Evolutionary conservation across 2,113 vertebrate genomes (phyloP).

Genomic region (Hippocampus barbouri): DNA sequence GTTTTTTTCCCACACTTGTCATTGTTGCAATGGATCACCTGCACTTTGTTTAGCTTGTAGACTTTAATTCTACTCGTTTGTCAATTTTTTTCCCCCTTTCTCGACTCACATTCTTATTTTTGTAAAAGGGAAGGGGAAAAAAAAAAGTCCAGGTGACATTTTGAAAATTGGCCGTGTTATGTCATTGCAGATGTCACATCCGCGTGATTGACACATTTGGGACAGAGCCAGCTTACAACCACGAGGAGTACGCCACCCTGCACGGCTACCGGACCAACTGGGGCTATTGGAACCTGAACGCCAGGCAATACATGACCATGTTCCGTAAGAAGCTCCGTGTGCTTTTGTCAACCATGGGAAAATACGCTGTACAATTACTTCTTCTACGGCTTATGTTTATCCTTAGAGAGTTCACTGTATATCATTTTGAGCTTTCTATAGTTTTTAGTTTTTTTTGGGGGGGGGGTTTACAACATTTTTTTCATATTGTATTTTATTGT

Average conservation of each 20-base stretch:
- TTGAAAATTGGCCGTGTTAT: slow-evolving; percentile 12
- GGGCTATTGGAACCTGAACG: slow-evolving; percentile 98
- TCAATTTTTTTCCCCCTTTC: background rate
- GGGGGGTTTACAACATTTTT: no score
- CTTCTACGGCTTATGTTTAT: no score
- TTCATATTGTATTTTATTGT: no score
- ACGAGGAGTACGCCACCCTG: slow-evolving; percentile 91
- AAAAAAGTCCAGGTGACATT: background rate
- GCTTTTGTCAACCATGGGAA: background rate
- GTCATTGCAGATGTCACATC: slow-evolving; percentile 82
- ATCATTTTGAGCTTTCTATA: no score
- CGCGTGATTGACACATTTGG: slow-evolving; percentile 96
- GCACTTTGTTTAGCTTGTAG: background rate
- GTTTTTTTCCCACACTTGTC: background rate
- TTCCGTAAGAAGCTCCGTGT: slow-evolving; percentile 82
- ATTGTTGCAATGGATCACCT: slow-evolving; percentile 14
- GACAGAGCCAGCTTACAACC: slow-evolving; percentile 93
- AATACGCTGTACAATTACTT: background rate
- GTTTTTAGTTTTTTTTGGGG: background rate
- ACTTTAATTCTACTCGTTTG: slow-evolving; percentile 5
- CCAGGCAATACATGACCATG: slow-evolving; percentile 98
- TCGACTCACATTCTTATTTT: background rate
- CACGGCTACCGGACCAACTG: slow-evolving; percentile 96
- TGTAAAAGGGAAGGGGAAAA: background rate
- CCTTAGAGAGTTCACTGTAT: no score